Percentiles rank a stretch among this genome's conserved stretches.
These are phyloP conservation scores for Pocota personata DNA, from an alignment of 2,888 invertebrate species.

Conservation along the genomic window DNA sequence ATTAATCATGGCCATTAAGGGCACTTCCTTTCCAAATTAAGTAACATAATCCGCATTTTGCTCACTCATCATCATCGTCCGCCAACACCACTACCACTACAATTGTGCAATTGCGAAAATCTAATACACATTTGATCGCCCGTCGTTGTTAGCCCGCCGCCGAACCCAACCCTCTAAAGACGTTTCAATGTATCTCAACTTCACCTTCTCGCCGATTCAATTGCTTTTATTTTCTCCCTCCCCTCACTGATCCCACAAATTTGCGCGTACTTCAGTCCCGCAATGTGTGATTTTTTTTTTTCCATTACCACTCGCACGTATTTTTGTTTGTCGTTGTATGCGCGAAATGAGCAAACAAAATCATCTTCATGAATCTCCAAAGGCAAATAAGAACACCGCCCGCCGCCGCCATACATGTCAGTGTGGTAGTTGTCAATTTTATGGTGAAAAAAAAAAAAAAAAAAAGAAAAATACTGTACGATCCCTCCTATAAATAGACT, in stretches of 20 bases:
- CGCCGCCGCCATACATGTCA: conserved; percentile 9
- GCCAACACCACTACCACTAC: neutral
- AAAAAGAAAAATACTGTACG: neutral
- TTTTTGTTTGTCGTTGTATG: conserved; percentile 39
- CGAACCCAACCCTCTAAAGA: conserved; percentile 54
- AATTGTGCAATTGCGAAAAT: conserved; percentile 29
- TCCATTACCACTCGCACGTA: conserved; percentile 57
- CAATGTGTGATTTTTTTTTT: conserved; percentile 61
- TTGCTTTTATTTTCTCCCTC: conserved; percentile 39
- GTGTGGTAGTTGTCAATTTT: conserved; percentile 63
- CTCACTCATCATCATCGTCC: conserved; percentile 25
- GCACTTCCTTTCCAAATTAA: conserved; percentile 57
- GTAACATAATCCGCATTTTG: conserved; percentile 41
- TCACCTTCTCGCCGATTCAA: conserved; percentile 44
- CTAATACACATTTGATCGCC: conserved; percentile 35
- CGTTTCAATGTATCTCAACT: conserved; percentile 30
- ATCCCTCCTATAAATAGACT: conserved; percentile 71
- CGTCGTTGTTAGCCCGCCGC: conserved; percentile 25
- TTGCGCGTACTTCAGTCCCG: conserved; percentile 38
- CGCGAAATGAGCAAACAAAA: conserved; percentile 61
- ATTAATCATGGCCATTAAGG: conserved; percentile 52
- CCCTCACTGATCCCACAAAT: conserved; percentile 11
- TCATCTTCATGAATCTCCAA: conserved; percentile 63
- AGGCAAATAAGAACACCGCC: conserved; percentile 66
- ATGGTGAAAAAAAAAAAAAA: conserved; percentile 5